These are phyloP conservation scores for Drosophila heteroneura DNA, from an alignment of 2,888 invertebrate species.

Conservation along the genomic window DNA sequence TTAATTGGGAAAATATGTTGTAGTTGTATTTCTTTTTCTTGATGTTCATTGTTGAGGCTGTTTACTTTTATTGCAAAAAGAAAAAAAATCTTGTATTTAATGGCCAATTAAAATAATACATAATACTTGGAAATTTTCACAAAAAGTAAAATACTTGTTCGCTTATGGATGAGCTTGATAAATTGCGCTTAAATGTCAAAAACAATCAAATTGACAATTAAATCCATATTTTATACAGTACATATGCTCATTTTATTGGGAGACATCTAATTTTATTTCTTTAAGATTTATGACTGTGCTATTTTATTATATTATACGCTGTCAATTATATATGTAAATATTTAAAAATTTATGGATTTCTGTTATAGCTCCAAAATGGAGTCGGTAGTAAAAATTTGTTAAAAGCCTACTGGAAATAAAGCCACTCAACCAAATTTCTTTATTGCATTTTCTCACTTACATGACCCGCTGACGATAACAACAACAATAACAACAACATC, in stretches of 20 bases:
- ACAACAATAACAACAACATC: slow-evolving; percentile 22
- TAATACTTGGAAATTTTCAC: neutral
- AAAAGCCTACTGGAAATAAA: slow-evolving; percentile 37
- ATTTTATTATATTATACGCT: too few species aligned
- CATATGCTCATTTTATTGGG: neutral
- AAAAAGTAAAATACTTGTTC: neutral
- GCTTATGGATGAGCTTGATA: neutral
- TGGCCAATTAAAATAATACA: slow-evolving; percentile 3
- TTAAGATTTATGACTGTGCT: neutral
- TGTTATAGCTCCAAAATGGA: slow-evolving; percentile 5
- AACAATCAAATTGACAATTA: neutral
- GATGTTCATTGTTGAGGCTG: neutral
- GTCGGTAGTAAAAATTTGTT: slow-evolving; percentile 10
- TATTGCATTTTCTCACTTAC: slow-evolving; percentile 43
- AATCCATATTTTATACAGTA: neutral
- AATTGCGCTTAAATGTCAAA: neutral
- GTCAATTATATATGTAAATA: neutral
- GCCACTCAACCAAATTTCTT: slow-evolving; percentile 40
- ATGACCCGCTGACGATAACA: slow-evolving; percentile 25
- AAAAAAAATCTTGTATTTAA: neutral
- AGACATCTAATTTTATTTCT: neutral
- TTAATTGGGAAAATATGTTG: slow-evolving; percentile 36
- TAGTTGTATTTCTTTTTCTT: neutral
- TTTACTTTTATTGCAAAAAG: neutral
- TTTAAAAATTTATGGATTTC: slow-evolving; percentile 9